A percentile compares a stretch with the other conserved stretches of the same genome.
Conservation (phyloP, 2,888 invertebrate species). For the Polydrusus tereticollis region DNA sequence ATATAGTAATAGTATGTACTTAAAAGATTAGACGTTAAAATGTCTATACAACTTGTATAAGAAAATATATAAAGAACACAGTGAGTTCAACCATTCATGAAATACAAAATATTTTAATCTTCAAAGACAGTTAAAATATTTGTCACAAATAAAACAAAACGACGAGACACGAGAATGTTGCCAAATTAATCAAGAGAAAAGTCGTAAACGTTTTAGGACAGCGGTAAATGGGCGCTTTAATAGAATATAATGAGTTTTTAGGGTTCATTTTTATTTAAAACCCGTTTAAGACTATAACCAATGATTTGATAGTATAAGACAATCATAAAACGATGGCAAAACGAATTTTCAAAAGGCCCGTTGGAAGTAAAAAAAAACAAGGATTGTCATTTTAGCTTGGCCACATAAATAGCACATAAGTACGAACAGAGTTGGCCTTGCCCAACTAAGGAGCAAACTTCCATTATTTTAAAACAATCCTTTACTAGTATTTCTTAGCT, state of each 20-base stretch:
- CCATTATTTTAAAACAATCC: not conserved
- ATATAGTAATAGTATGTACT: too few relatives aligned
- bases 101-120: not conserved
- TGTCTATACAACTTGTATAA: too few relatives aligned
- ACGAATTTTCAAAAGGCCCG: constrained; percentile 26
- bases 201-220: constrained; percentile 4
- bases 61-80: too few relatives aligned
- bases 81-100: not conserved
- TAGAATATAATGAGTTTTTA: constrained; percentile 21
- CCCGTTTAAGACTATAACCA: constrained; percentile 26
- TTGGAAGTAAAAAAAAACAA: constrained; percentile 15
- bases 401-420: not conserved
- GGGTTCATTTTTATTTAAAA: constrained; percentile 15
- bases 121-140: not conserved
- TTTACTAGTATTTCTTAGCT: too few relatives aligned
- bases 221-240: constrained; percentile 13
- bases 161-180: not conserved
- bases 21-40: too few relatives aligned
- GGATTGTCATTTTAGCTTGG: constrained; percentile 2
- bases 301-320: constrained; percentile 23
- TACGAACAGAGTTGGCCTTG: not conserved
- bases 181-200: constrained; percentile 11
- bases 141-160: not conserved
- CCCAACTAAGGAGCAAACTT: not conserved
- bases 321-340: constrained; percentile 25